Evolutionary conservation across 2,797 vertebrate species (phyloP), one percentile per base, ranked within the genome.

Genomic region (Aplochiton taeniatus): DNA sequence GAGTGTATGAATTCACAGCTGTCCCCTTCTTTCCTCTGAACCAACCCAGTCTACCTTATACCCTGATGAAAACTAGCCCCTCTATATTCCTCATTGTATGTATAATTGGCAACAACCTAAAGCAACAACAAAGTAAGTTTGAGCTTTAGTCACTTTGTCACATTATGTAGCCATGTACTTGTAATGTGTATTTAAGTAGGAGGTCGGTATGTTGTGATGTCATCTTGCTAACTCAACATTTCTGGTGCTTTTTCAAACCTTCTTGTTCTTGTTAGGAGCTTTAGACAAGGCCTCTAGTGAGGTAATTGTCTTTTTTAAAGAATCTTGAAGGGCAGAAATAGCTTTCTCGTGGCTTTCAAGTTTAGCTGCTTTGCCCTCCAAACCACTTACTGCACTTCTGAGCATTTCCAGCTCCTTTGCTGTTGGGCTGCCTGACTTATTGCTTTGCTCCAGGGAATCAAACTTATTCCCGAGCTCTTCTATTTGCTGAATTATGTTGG

Each of bases 391-490:
- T 0, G 91, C 81, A 72, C 80, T 90, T 69, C 87, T 92, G 57
- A 96, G 82, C 80, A 87, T 91, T 80, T 93, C 91, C 82, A 95
- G 81, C 84, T 96, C 94, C 0, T 88, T 87, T 1, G 93, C 86
- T 10, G 91, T 88, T 43, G 92, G 83, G 65, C 86, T 87, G 74
- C 92, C 79, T 11, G 84, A 54, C 12, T 52, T 42, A 47, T 53
- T 51, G 19, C 54, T 59, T 9, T 52, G 75, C 69, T 79, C 85
- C 55, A 85, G 8, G 8, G 59, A 56, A 0, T 51, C 19, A 0
- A 90, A 65, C 63, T 70, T 88, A 51, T 53, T 63, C 67, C 76
- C 73, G 47, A 89, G 1, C 4, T 73, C 78, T 19, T 74, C 76
- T 2, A 81, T 74, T 74, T 81, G 81, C 65, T 70, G 43, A 11